Evolutionary conservation across 2,797 vertebrate species (phyloP).

Genomic region (Spinus pinus): DNA sequence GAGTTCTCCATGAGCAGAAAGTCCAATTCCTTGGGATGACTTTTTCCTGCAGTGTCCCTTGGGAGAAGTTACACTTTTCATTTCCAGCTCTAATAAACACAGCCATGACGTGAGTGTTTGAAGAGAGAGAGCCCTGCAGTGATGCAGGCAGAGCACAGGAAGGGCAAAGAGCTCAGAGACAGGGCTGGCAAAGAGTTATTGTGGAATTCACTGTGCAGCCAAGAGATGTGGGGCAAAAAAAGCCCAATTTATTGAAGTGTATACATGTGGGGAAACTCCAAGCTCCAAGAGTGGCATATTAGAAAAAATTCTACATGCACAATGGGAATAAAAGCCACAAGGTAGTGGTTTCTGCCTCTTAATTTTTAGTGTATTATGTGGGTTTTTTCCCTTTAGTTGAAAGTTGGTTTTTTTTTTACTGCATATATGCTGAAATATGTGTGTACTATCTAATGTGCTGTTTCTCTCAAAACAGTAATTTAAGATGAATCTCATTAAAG

Average conservation of each 20-base stretch:
- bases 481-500: slow-evolving; percentile 46
- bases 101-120: accelerated
- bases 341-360: neutral
- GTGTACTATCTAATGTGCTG: neutral
- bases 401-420: neutral
- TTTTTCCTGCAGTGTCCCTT: neutral
- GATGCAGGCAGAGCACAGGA: neutral
- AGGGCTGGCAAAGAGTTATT: neutral
- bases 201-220: neutral
- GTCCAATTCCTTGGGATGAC: neutral
- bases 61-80: too few species aligned
- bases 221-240: neutral
- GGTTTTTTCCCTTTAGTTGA: neutral
- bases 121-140: neutral
- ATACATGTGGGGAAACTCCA: neutral
- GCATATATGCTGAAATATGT: neutral
- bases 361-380: neutral
- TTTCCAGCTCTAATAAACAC: neutral
- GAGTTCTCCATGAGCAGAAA: neutral
- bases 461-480: slow-evolving; percentile 39
- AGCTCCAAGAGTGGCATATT: neutral
- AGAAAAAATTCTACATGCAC: neutral
- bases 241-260: neutral
- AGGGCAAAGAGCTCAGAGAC: neutral
- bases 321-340: neutral